phyloP scores from a whole-genome alignment of 1,140 invertebrate species.

The Drosophila setifemur region DNA sequence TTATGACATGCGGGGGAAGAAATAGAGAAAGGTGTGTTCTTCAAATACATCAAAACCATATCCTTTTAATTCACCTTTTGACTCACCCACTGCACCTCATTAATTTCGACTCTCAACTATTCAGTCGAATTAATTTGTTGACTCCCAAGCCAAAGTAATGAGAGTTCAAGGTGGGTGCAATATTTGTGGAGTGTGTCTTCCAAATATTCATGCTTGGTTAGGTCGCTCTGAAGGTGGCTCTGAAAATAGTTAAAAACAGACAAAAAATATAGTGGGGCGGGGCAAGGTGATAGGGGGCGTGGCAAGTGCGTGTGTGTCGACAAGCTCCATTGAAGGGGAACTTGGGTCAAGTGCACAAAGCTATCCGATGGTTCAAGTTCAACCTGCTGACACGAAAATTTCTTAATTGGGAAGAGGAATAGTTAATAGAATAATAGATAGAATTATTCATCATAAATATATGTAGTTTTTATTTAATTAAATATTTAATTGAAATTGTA shows the following conservation, averaged over 20 bases:
- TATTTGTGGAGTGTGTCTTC: not conserved
- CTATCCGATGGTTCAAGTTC: constrained; percentile 15
- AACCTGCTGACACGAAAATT: not conserved
- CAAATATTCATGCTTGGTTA: constrained; percentile 36
- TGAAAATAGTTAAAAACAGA: no score
- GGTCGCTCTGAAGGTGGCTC: constrained; percentile 21
- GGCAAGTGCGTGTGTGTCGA: constrained; percentile 23
- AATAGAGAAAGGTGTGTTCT: no score
- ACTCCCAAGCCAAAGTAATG: not conserved
- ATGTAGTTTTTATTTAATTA: no score
- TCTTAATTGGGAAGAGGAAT: not conserved
- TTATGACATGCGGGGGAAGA: constrained; percentile 3
- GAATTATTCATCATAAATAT: no score
- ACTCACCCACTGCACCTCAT: not conserved
- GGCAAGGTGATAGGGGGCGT: constrained; percentile 8
- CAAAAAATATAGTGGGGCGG: no score
- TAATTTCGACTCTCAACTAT: constrained; percentile 2
- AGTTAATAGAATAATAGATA: no score
- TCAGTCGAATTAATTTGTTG: constrained; percentile 58
- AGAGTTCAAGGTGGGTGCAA: constrained; percentile 14
- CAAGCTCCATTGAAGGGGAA: constrained; percentile 43
- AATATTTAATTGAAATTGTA: no score
- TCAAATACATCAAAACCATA: not conserved
- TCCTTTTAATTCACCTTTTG: no score
- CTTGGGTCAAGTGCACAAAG: constrained; percentile 36